phyloP scores from a whole-genome alignment of 1,140 invertebrate species.

The Hycleus phaleratus region DNA sequence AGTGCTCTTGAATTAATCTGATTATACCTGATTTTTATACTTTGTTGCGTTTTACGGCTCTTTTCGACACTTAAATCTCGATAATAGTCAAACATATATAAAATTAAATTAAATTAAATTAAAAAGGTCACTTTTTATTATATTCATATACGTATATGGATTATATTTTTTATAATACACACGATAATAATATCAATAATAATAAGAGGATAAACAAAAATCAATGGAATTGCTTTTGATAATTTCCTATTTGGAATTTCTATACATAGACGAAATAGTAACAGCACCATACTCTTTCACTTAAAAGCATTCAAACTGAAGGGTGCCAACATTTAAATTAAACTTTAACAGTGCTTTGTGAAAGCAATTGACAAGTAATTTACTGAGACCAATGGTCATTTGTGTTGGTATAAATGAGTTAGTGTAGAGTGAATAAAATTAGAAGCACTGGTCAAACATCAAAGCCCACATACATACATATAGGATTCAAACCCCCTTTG shows the following conservation, averaged over 20 bases:
- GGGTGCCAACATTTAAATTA: constrained; percentile 35
- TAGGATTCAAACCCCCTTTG: constrained; percentile 13
- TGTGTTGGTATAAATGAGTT: constrained; percentile 41
- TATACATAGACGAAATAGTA: neutral
- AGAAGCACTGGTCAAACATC: constrained; percentile 38
- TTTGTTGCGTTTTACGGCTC: no score
- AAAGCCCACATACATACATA: constrained; percentile 25
- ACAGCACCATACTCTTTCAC: constrained; percentile 12
- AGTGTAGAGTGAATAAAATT: constrained; percentile 39
- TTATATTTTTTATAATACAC: no score
- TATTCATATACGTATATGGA: no score
- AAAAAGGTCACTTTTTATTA: no score
- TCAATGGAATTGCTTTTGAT: no score
- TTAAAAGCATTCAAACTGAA: constrained; percentile 15
- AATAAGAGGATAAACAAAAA: no score
- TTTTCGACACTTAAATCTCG: no score
- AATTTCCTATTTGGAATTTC: no score
- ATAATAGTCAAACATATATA: no score
- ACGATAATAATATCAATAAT: no score
- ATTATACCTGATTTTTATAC: constrained; percentile 16
- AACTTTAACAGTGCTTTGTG: constrained; percentile 32
- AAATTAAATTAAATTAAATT: no score
- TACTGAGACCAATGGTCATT: constrained; percentile 41
- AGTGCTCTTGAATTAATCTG: constrained; percentile 15
- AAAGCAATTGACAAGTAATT: constrained; percentile 42